Evolutionary conservation across 1,140 invertebrate species (phyloP), one percentile per base, ranked within the genome.

Genomic region (Holcopasites calliopsidis): DNA sequence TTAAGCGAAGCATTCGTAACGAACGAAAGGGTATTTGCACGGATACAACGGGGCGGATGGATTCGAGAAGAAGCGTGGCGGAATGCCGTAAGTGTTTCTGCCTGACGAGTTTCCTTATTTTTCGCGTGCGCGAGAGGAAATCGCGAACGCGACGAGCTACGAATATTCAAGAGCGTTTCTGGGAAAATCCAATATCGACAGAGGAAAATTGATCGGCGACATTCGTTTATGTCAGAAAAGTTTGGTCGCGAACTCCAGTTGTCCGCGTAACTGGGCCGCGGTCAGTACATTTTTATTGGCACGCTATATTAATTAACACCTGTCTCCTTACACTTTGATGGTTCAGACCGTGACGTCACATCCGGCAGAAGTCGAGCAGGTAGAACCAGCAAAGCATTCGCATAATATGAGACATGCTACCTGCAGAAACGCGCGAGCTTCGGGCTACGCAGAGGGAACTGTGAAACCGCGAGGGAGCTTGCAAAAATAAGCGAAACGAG

Each of bases 391-490:
- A 40, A 62, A 42, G 44, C 60, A 80, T 80, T 80, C 77, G 74
- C 78, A 80, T 80, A 80, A 80, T 72, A 76, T 55, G 49, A 77
- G 55, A 77, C 76, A 58, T 64, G 61, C 42, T 77, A 54, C 60
- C 65, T 52, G 65, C 61, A 58, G 74, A 79, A 76, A 70, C 42
- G 70, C 7, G 65, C 42, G 57, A 54, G 40, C 61, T 44, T 35
- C 26, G 42, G 21, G 18, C 54, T 50, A 40, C 50, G 76, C 40
- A 52, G n/a, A n/a, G n/a, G n/a, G n/a, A n/a, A n/a, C n/a, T n/a
- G n/a, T n/a, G n/a, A n/a, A n/a, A n/a, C n/a, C n/a, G n/a, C n/a
- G n/a, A n/a, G n/a, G n/a, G n/a, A n/a, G n/a, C n/a, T n/a, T n/a
- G n/a, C n/a, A n/a, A 62, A 57, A n/a, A 64, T 23, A 0, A 52